Percentiles rank a stretch among this genome's conserved stretches.
Evolutionary conservation across 2,113 vertebrate genomes (phyloP).

Genomic region (Tichodroma muraria): DNA sequence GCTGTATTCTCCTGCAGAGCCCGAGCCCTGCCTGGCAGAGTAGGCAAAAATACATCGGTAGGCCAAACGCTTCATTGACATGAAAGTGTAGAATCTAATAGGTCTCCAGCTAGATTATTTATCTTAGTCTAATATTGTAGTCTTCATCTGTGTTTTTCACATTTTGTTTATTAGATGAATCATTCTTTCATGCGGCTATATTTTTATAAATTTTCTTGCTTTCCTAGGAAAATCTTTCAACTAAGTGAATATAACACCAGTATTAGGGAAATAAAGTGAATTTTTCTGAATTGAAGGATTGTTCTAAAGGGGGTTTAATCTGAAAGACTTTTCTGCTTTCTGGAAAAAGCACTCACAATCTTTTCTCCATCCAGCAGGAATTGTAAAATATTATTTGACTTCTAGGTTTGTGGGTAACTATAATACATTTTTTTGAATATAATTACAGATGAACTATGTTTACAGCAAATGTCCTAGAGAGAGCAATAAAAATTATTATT

Average conservation of each 20-base stretch:
- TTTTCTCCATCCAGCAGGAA: neutral
- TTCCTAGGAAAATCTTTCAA: neutral
- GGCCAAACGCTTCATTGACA: slow-evolving; percentile 66
- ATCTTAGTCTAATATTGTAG: neutral
- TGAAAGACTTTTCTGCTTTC: neutral
- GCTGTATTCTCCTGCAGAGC: slow-evolving; percentile 66
- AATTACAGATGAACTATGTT: slow-evolving; percentile 64
- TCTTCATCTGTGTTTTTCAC: neutral
- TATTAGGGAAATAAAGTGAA: neutral
- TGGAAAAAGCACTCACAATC: neutral
- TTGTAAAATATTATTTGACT: neutral
- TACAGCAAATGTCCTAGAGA: slow-evolving; percentile 55
- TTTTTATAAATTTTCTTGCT: neutral
- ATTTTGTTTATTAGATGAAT: neutral
- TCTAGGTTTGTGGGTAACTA: slow-evolving; percentile 61
- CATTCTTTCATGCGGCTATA: neutral
- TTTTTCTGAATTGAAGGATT: neutral
- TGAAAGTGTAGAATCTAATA: slow-evolving; percentile 56
- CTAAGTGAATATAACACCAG: neutral
- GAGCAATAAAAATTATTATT: slow-evolving; percentile 70
- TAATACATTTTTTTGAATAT: slow-evolving; percentile 49
- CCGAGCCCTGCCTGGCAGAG: slow-evolving; percentile 69
- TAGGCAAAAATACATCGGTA: slow-evolving; percentile 44
- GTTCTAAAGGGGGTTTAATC: neutral
- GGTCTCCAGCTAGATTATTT: slow-evolving; percentile 47